phyloP scores from a whole-genome alignment of 2,888 invertebrate genomes.

The Heteromurus nitidus region DNA sequence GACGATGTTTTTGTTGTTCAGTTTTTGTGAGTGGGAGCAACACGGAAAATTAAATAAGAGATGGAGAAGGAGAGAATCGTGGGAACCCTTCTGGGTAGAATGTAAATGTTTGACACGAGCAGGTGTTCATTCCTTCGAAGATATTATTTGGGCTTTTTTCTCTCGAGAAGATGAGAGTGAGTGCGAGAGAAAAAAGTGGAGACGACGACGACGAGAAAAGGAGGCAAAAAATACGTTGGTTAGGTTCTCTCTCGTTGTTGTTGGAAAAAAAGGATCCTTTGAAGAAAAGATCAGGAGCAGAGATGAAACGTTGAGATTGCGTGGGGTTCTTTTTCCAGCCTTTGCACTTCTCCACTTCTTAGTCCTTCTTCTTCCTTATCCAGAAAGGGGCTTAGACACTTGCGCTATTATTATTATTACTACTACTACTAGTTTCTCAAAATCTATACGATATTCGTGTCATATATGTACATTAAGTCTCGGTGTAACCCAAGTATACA shows the following conservation, averaged over 20 bases:
- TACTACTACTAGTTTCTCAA: neutral
- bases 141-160: constrained; percentile 47
- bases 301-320: constrained; percentile 69
- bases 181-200: constrained; percentile 36
- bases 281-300: constrained; percentile 52
- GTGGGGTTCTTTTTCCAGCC: constrained; percentile 60
- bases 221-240: constrained; percentile 51
- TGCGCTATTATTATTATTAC: constrained; percentile 43
- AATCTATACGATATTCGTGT: neutral
- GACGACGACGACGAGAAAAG: constrained; percentile 35
- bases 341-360: constrained; percentile 20
- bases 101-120: constrained; percentile 64
- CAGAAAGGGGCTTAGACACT: constrained; percentile 17
- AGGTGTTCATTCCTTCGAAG: constrained; percentile 69
- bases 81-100: constrained; percentile 66
- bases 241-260: constrained; percentile 19
- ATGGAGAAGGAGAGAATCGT: constrained; percentile 54
- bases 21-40: constrained; percentile 59
- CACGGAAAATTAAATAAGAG: constrained; percentile 60
- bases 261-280: constrained; percentile 53
- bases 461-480: neutral
- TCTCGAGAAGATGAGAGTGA: constrained; percentile 19
- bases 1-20: constrained; percentile 54
- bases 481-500: constrained; percentile 29
- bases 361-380: neutral